phyloP scores from a whole-genome alignment of 2,888 invertebrate genomes.

The Onthophagus sagittarius region DNA sequence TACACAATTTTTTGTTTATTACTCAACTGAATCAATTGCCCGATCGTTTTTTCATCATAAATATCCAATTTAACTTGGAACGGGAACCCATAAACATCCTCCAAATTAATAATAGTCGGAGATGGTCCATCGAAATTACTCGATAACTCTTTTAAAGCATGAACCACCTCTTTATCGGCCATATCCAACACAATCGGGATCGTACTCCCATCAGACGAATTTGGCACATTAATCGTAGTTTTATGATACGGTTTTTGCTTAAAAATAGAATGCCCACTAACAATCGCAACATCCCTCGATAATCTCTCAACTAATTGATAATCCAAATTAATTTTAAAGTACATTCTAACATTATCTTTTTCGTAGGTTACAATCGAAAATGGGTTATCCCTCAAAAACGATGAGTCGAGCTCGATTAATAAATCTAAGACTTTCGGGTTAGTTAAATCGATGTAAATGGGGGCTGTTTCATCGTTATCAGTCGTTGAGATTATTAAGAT shows the following conservation, averaged over 20 bases:
- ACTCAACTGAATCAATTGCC: not conserved
- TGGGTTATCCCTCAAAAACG: not conserved
- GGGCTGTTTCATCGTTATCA: not conserved
- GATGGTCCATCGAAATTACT: too few species aligned
- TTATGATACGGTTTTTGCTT: not conserved
- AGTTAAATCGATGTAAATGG: conserved; percentile 15
- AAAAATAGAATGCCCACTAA: not conserved
- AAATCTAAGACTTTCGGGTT: not conserved
- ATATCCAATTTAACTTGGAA: not conserved
- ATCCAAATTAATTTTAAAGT: not conserved
- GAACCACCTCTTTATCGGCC: not conserved
- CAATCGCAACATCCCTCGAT: not conserved
- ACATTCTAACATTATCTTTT: not conserved
- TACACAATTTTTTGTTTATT: not conserved
- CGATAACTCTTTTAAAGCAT: not conserved
- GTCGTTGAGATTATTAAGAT: not conserved
- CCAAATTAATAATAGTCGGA: not conserved
- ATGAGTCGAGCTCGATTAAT: not conserved
- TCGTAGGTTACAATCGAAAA: not conserved
- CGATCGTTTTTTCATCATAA: not conserved
- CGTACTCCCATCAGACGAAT: not conserved
- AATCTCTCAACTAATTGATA: not conserved
- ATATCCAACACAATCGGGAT: conserved; percentile 4
- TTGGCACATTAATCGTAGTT: not conserved
- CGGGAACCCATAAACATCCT: not conserved